Percentiles rank a stretch among this genome's conserved stretches.
Conservation (phyloP, 2,113 vertebrate species). For the Puffinus mauretanicus region DNA sequence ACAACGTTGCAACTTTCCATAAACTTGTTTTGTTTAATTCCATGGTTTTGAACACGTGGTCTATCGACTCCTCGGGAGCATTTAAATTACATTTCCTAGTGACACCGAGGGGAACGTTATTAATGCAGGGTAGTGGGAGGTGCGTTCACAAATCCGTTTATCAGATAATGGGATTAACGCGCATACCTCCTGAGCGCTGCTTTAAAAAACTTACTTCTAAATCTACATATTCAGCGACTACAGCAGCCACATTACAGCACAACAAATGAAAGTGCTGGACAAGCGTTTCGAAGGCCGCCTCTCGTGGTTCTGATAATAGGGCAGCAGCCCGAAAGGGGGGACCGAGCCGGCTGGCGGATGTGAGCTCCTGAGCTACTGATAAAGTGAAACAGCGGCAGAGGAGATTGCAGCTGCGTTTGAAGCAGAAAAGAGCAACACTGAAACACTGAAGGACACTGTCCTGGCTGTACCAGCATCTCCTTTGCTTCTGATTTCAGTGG, state of each 20-base stretch:
- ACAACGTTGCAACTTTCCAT: not conserved
- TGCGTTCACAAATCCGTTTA: conserved; percentile 71
- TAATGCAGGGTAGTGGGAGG: conserved; percentile 54
- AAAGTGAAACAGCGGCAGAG: not conserved
- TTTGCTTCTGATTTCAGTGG: not conserved
- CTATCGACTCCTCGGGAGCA: conserved; percentile 33
- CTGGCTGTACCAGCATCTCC: not conserved
- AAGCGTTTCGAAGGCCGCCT: conserved; percentile 22
- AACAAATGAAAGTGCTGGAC: conserved; percentile 64
- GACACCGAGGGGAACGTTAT: conserved; percentile 1
- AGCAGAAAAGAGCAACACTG: not conserved
- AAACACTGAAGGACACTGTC: not conserved
- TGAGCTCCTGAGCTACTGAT: not conserved
- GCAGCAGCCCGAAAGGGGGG: not conserved
- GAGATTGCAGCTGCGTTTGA: not conserved
- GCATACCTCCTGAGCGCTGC: conserved; percentile 17
- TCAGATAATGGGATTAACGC: conserved; percentile 74
- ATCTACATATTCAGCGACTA: conserved; percentile 61
- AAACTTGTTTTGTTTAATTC: conserved; percentile 64
- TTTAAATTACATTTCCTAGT: conserved; percentile 69
- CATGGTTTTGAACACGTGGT: conserved; percentile 4
- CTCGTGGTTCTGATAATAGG: not conserved
- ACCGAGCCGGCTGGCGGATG: not conserved
- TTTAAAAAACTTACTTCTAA: conserved; percentile 60
- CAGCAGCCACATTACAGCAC: conserved; percentile 41